Evolutionary conservation across 2,113 vertebrate genomes (phyloP), one percentile per base, ranked within the genome.

Genomic region (Monopterus albus): DNA sequence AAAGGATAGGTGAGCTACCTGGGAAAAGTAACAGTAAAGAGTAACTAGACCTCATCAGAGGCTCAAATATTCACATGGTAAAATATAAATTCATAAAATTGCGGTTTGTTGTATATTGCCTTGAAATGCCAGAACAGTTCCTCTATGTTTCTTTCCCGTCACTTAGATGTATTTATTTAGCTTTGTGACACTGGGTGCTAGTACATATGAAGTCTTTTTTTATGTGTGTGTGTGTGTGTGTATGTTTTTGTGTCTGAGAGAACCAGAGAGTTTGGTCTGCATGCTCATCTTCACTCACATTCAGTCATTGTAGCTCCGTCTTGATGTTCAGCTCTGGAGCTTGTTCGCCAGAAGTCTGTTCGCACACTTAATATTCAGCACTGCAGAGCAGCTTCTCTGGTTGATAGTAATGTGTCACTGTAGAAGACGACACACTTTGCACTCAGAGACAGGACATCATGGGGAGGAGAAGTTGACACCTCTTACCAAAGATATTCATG

Each of bases 161-260:
- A 45, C 47, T n/a, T 56, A 35, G 23, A 52, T n/a, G 9, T 25
- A 21, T 73, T 23, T 60, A 25, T 45, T 47, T 70, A 71, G 23
- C 20, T 39, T 5, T 20, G 39, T 57, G 50, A 38, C 28, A 35
- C 4, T 51, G 20, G 15, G 6, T 46, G 17, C 6, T 61, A 63
- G 36, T 6, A 40, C 11, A 31, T 42, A 55, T 46, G 26, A 7
- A 10, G 14, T 35, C 1, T 35, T 29, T 21, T 17, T 18, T 7
- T 67, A 53, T 26, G 66, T 50, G 56, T 50, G 33, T 45, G n/a
- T 35, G 33, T 60, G 35, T 53, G 66, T 58, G 63, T n/a, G n/a
- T n/a, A n/a, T n/a, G 35, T 38, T 49, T 83, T 26, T 80, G 55
- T 79, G 36, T n/a, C n/a, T 72, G 31, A 56, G 47, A 42, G 28